Evolutionary conservation across 2,797 vertebrate genomes (phyloP).

Genomic region (Moxostoma hubbsi): DNA sequence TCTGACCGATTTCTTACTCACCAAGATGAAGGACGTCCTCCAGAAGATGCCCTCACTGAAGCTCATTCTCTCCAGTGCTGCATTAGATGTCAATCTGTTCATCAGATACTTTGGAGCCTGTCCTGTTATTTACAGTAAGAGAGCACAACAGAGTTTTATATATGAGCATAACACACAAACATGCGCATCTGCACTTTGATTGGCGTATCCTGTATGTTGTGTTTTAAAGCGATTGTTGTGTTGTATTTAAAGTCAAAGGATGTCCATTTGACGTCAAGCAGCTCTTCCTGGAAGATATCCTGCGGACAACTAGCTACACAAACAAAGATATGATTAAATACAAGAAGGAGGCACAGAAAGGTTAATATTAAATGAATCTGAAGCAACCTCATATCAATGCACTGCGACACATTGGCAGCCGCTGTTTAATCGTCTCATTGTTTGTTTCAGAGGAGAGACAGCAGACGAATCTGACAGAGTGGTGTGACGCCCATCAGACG

Average conservation of each 20-base stretch:
- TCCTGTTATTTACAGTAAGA: slow-evolving; percentile 90
- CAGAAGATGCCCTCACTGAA: slow-evolving; percentile 85
- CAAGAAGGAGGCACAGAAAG: slow-evolving; percentile 84
- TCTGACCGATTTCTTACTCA: slow-evolving; percentile 93
- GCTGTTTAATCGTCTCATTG: neutral
- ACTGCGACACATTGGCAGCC: no score
- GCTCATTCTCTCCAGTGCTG: slow-evolving; percentile 92
- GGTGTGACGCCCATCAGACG: slow-evolving; percentile 80
- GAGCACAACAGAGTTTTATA: no score
- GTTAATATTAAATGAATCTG: slow-evolving; percentile 65
- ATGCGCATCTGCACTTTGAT: no score
- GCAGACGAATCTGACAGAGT: slow-evolving; percentile 83
- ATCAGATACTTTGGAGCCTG: slow-evolving; percentile 89
- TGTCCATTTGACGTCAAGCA: slow-evolving; percentile 91
- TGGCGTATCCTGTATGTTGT: no score
- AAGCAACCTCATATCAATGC: no score
- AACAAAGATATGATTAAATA: slow-evolving; percentile 85
- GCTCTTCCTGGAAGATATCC: slow-evolving; percentile 91
- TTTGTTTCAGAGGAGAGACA: slow-evolving; percentile 81
- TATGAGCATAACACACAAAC: no score
- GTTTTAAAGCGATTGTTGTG: neutral
- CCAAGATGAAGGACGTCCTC: slow-evolving; percentile 87
- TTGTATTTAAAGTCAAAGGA: slow-evolving; percentile 83
- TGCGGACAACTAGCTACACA: slow-evolving; percentile 85
- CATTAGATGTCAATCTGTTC: slow-evolving; percentile 89